Percentiles rank a stretch among this genome's conserved stretches.
phyloP scores from a whole-genome alignment of 2,113 vertebrate genomes.

The Oreochromis aureus region DNA sequence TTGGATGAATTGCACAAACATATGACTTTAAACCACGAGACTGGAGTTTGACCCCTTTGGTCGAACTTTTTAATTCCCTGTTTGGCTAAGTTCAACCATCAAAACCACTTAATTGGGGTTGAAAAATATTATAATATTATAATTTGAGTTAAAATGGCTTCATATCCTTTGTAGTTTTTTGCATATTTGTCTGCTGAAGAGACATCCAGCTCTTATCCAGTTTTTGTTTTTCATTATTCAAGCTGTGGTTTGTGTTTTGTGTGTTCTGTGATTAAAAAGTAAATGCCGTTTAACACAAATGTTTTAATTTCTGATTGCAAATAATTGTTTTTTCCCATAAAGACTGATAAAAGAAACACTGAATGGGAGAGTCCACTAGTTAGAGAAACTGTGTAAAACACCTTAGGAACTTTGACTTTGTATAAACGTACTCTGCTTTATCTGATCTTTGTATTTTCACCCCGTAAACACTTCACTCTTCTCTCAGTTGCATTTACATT shows the following conservation, averaged over 20 bases:
- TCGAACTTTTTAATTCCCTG: neutral
- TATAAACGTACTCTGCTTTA: neutral
- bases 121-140: neutral
- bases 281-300: neutral
- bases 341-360: neutral
- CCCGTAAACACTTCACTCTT: neutral
- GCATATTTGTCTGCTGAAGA: neutral
- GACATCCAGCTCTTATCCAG: neutral
- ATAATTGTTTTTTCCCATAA: neutral
- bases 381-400: neutral
- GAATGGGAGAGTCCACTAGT: neutral
- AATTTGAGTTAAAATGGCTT: neutral
- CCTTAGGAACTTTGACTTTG: neutral
- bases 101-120: neutral
- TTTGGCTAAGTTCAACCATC: neutral
- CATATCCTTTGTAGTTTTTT: neutral
- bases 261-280: neutral
- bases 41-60: neutral
- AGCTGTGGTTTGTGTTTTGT: neutral
- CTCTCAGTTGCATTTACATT: neutral
- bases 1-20: neutral
- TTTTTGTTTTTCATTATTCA: neutral
- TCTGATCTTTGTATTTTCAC: neutral
- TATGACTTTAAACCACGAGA: neutral
- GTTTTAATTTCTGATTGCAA: neutral